Evolutionary conservation across 2,888 invertebrate species (phyloP), one percentile per base, ranked within the genome.

Genomic region (Isoperla grammatica): DNA sequence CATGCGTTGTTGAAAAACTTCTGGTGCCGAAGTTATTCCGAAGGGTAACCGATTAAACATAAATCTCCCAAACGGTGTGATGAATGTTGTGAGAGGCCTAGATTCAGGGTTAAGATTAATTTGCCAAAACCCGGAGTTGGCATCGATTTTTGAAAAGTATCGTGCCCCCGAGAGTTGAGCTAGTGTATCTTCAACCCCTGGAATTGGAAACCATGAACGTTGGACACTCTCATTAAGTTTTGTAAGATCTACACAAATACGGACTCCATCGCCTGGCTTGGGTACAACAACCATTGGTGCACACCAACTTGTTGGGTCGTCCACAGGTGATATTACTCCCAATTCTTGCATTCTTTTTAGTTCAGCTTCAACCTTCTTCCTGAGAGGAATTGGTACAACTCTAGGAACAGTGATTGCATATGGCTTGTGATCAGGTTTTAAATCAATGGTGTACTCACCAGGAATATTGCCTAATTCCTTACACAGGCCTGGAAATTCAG

Each of bases 251-350:
- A 65, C 61, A 57, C 69, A 70, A 12, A 70, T 29, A 5, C 69
- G 40, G 12, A 70, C 58, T 12, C 48, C 61, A n/a, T 61, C 65
- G 19, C 59, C 59, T 2, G 57, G 53, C 62, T 70, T 70, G 4
- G 65, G 66, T 0, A 68, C 70, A 13, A 49, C 29, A 6, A 49
- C 49, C 13, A 49, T 49, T 15, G 23, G 49, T n/a, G 53, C 67
- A 57, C 70, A 71, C 71, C 71, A 73, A 1, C 67, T 69, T 4
- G 70, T 71, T 1, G 69, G 68, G 58, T 64, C 59, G 11, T 69
- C 65, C 1, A 72, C 69, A 2, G 65, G 56, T 37, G 64, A 64
- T 46, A 73, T 71, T 2, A 72, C 67, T 2, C 63, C 68, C 39
- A 64, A 19, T 11, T 61, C 55, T 48, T 64, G 57, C 66, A 72